Evolutionary conservation across 2,888 invertebrate genomes (phyloP).

Genomic region (Synanthedon myopaeformis): DNA sequence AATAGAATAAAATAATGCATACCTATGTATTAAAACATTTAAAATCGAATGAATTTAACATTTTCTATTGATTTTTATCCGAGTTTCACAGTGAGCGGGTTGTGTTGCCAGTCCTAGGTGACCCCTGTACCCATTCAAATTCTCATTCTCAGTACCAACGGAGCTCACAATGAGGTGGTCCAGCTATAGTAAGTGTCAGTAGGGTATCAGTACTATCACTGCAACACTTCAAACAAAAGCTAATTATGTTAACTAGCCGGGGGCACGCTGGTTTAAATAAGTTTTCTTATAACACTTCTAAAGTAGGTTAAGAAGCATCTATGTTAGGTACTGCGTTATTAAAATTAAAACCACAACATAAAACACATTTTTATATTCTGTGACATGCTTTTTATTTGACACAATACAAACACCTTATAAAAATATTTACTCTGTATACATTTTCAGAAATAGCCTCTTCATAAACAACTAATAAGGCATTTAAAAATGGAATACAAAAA

Average conservation of each 20-base stretch:
- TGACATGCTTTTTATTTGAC: constrained; percentile 44
- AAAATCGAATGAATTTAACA: too few species aligned
- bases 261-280: constrained; percentile 4
- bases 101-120: too few species aligned
- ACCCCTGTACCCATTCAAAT: too few species aligned
- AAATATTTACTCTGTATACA: constrained; percentile 23
- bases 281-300: neutral
- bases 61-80: too few species aligned
- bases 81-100: too few species aligned
- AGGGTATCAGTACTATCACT: constrained; percentile 18
- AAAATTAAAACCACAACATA: constrained; percentile 63
- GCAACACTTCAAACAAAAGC: constrained; percentile 33
- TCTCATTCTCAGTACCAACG: too few species aligned
- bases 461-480: neutral
- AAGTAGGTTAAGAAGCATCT: constrained; percentile 17
- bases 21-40: too few species aligned
- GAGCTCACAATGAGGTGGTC: constrained; percentile 15
- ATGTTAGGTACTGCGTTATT: constrained; percentile 42
- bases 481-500: neutral
- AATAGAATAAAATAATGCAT: too few species aligned
- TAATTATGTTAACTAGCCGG: constrained; percentile 16
- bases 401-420: constrained; percentile 27
- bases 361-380: constrained; percentile 61
- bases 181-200: constrained; percentile 19
- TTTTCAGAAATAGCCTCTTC: constrained; percentile 14